phyloP scores from a whole-genome alignment of 2,888 invertebrate species.

The Amphipoea lucens region DNA sequence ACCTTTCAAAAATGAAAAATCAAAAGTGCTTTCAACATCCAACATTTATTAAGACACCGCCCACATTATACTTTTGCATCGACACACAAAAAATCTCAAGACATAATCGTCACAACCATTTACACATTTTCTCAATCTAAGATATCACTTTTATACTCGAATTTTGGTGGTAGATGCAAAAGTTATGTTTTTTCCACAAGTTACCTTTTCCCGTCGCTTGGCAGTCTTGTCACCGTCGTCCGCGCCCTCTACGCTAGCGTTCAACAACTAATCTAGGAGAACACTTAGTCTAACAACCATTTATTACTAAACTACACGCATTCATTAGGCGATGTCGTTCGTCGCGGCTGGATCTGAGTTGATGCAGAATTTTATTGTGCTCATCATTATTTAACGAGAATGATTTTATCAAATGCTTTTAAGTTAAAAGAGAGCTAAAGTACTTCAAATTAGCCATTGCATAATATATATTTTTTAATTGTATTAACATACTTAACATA shows the following conservation, averaged over 20 bases:
- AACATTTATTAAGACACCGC: slow-evolving; percentile 43
- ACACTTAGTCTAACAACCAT: slow-evolving; percentile 68
- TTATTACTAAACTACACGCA: slow-evolving; percentile 58
- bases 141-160: slow-evolving; percentile 10
- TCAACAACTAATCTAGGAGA: slow-evolving; percentile 74
- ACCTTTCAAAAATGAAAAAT: slow-evolving; percentile 15
- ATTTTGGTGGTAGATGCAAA: slow-evolving; percentile 53
- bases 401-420: not conserved
- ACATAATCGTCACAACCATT: slow-evolving; percentile 55
- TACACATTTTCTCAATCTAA: slow-evolving; percentile 19
- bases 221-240: slow-evolving; percentile 82
- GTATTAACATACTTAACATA: not conserved
- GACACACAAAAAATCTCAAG: slow-evolving; percentile 25
- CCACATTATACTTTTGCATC: slow-evolving; percentile 48
- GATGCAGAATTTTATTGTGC: slow-evolving; percentile 39
- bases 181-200: not conserved
- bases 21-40: slow-evolving; percentile 35
- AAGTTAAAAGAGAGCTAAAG: not conserved
- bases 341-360: slow-evolving; percentile 21
- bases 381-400: not conserved
- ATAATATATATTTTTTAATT: not conserved
- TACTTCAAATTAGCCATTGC: not conserved
- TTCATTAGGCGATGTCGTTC: slow-evolving; percentile 38
- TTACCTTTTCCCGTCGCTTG: slow-evolving; percentile 57
- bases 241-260: slow-evolving; percentile 80